Conservation (phyloP, 2,113 vertebrate species). For the Microtus pennsylvanicus region DNA sequence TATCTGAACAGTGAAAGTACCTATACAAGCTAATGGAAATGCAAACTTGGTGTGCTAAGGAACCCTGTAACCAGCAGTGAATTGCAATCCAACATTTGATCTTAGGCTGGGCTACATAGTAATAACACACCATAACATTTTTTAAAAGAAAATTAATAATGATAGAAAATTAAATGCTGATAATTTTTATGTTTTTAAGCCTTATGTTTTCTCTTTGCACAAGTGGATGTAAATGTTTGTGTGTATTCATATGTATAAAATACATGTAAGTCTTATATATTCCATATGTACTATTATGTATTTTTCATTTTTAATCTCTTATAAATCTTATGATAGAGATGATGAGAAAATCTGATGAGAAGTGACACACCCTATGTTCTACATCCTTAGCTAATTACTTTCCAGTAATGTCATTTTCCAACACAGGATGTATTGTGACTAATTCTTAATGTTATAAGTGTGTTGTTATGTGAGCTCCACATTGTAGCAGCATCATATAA, state of each 20-base stretch:
- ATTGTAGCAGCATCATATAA: neutral
- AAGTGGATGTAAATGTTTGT: neutral
- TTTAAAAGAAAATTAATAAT: neutral
- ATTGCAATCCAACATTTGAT: neutral
- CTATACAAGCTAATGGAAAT: neutral
- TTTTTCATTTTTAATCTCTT: neutral
- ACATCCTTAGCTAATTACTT: neutral
- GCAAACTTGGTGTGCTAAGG: neutral
- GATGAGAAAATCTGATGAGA: neutral
- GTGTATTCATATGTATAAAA: neutral
- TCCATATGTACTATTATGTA: neutral
- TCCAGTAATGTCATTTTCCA: neutral
- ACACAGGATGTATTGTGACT: neutral
- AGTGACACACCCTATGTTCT: neutral
- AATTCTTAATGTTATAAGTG: neutral
- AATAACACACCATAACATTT: neutral
- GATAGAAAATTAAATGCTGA: neutral
- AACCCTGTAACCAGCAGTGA: neutral
- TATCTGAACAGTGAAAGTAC: neutral
- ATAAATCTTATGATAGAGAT: neutral
- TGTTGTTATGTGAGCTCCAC: conserved; percentile 2
- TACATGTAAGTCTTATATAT: neutral
- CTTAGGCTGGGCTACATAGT: neutral
- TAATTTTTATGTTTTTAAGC: neutral
- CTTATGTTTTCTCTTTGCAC: neutral